Evolutionary conservation across 2,113 vertebrate species (phyloP).

Genomic region (Grus americana): DNA sequence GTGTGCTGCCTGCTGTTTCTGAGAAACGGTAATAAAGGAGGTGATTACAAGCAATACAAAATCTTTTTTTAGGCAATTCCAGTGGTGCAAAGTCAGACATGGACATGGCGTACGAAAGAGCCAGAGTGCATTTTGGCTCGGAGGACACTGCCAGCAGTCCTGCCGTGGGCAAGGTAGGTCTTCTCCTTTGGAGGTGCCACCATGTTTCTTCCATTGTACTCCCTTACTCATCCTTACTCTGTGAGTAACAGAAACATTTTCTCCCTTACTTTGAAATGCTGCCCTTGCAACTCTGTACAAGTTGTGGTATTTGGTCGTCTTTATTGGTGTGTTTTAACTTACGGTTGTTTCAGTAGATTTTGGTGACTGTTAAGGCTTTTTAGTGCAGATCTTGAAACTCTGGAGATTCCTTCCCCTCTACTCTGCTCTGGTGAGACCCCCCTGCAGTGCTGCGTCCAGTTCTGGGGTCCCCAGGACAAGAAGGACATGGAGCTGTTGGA

Average conservation of each 20-base stretch:
- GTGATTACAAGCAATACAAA: neutral
- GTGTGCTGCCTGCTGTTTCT: fast-evolving
- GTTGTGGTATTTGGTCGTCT: neutral
- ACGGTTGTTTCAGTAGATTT: neutral
- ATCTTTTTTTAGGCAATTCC: neutral
- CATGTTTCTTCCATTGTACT: neutral
- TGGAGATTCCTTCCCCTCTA: neutral
- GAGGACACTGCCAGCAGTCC: constrained; percentile 69
- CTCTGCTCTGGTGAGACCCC: too few species aligned
- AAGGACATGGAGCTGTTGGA: too few species aligned
- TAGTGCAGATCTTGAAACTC: neutral
- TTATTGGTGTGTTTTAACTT: neutral
- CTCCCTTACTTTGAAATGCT: fast-evolving
- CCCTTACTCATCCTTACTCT: fast-evolving
- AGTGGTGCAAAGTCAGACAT: constrained; percentile 58
- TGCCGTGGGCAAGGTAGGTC: constrained; percentile 77
- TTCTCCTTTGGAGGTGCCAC: too few species aligned
- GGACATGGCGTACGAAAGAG: constrained; percentile 71
- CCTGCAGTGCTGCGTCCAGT: too few species aligned
- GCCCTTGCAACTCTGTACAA: fast-evolving
- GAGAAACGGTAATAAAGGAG: neutral
- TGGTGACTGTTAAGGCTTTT: neutral
- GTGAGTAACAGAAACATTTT: fast-evolving
- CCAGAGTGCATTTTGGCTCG: constrained; percentile 15
- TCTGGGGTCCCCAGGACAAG: too few species aligned